These are phyloP conservation scores for Hylaeus volcanicus DNA, from an alignment of 1,140 invertebrate genomes.

Conservation along the genomic window DNA sequence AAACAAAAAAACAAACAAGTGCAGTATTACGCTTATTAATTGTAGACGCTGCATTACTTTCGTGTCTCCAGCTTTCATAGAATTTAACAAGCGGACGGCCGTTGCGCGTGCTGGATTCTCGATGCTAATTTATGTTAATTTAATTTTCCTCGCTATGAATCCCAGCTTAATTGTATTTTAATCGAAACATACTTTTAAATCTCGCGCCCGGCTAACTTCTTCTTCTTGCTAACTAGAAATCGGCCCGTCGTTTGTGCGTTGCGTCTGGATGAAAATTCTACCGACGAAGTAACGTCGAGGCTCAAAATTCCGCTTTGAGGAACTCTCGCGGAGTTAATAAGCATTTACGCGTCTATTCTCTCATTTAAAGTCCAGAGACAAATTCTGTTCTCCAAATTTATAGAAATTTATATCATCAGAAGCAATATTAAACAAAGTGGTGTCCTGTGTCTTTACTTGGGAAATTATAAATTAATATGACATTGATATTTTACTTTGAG, in stretches of 20 bases:
- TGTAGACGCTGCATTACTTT: not conserved
- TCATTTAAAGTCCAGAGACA: too few relatives aligned
- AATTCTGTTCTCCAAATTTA: too few relatives aligned
- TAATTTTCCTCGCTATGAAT: conserved; percentile 33
- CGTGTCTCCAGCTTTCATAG: conserved; percentile 21
- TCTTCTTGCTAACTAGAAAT: not conserved
- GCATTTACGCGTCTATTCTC: too few relatives aligned
- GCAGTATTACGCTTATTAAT: conserved; percentile 13
- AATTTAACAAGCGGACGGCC: conserved; percentile 19
- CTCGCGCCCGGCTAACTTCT: not conserved
- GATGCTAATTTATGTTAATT: conserved; percentile 51
- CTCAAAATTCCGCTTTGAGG: too few relatives aligned
- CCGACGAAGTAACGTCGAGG: conserved; percentile 7
- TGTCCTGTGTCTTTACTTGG: too few relatives aligned
- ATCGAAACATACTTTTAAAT: conserved; percentile 39
- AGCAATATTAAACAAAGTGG: too few relatives aligned
- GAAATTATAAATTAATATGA: too few relatives aligned
- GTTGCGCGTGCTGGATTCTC: not conserved
- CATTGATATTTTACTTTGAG: too few relatives aligned
- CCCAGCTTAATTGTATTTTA: conserved; percentile 43
- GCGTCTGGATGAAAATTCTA: not conserved
- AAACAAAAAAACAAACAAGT: not conserved
- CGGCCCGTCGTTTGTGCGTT: not conserved
- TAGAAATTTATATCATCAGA: too few relatives aligned
- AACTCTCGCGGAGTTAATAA: not conserved